Evolutionary conservation across 2,113 vertebrate species (phyloP), one percentile per base, ranked within the genome.

Genomic region (Cricetomys ansorgei): DNA sequence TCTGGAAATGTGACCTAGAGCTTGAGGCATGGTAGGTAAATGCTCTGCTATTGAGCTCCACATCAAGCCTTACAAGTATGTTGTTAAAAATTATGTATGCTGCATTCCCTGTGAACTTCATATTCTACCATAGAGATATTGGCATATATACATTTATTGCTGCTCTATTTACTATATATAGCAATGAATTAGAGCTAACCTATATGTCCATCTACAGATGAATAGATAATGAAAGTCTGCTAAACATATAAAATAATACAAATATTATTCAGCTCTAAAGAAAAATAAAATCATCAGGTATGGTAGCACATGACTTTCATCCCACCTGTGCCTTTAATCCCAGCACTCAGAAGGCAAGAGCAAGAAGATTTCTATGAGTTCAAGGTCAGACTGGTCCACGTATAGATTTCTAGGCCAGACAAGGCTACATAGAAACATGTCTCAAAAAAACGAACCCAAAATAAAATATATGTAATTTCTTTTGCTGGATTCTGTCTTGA

Each of bases 401-500:
- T 29, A 76, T 2, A 29, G 73, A 76, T 11, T 48, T 29, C 43
- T 45, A 76, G 73, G 43, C 25, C 11, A 27, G 48, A 9, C 31
- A 50, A 34, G 45, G 50, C 77, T 80, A 34, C 5, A 79, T 50
- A 17, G 29, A 79, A 25, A 79, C 48, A 15, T 79, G 16, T 37
- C 48, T 79, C 17, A 50, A 50, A 76, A 48, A 76, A 16, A 4
- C 31, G 40, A 72, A 43, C 29, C 64, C 64, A 12, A 73, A 45
- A 73, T 17, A 16, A 77, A 77, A 77, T 31, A 65, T 29, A 57
- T 31, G n/a, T 17, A 50, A 79, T 95, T 72, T 1, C 17, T 57
- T 85, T 85, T 92, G 75, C 43, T 59, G 90, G 5, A 89, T 88
- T 94, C 91, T 83, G 34, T 89, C 45, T 70, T 62, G 90, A 96